Evolutionary conservation across 2,113 vertebrate species (phyloP), one percentile per base, ranked within the genome.

Genomic region (Bucco capensis): DNA sequence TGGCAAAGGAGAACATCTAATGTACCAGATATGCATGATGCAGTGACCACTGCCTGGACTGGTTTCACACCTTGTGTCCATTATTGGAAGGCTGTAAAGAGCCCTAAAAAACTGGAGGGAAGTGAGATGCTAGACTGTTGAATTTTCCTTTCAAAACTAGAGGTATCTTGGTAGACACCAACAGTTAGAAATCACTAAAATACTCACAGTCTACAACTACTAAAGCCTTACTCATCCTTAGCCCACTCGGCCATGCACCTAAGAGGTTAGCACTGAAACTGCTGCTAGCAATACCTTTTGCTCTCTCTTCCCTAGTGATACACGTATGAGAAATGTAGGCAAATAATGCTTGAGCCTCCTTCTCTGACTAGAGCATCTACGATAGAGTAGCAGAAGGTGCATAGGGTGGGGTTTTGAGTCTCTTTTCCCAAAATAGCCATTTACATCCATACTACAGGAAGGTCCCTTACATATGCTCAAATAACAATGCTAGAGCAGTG

Each of bases 391-490:
- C 14, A 56, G 70, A 18, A 47, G 14, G n/a, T 35, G 8, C 14
- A 38, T 9, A 50, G 15, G n/a, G 31, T 56, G 19, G 17, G 8
- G 0, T 0, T 54, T 77, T 66, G 21, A 79, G 38, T 23, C 12
- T 54, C 35, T 54, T 58, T 60, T 23, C 13, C 17, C 7, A 17
- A 3, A 90, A 67, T 13, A 76, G 60, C 9, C 18, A 42, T 3
- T 49, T 81, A 33, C 35, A 60, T 56, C 22, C 49, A 64, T 23
- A 30, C 40, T 6, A 18, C 13, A 19, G 79, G 50, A 66, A 61
- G 10, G 5, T 66, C 66, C 57, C 17, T 53, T 46, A n/a, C 19
- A 15, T 46, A 37, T 44, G 72, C 62, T 31, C 5, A 15, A 8
- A 28, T 28, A 76, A 37, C 31, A 19, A 18, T 6, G 4, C 23